Base-by-base conservation (phyloP, 1,140 invertebrate species). In the Ridgeia piscesae region DNA sequence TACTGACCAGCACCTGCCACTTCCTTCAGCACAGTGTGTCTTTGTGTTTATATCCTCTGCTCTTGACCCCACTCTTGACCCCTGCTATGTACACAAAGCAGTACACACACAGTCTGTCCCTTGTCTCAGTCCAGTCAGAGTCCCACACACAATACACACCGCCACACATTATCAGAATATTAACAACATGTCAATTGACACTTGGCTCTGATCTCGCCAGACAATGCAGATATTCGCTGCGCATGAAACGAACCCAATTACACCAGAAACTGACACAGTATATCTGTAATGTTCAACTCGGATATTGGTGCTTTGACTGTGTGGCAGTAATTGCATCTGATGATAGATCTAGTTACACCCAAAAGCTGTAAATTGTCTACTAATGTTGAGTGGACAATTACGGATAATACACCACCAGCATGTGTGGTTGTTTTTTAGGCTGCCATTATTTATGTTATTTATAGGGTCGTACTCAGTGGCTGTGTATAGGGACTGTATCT, bases 291-390 rank as follows among this genome's bases (percentile, higher is more conserved):
- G 0, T 77, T 77, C 42, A 77, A 77, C 58, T 0, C 58, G 0
- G 58, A 77, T 77, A 77, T 77, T 77, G 27, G 58, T 77, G 58
- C 14, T 17, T 77, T 77, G 58, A 77, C 58, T 77, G 42, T 11
- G 11, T 42, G 58, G 27, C 58, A 77, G 58, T 77, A 77, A 77
- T 77, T 77, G 27, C 58, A 77, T 77, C 58, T 77, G 58, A 27
- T 77, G 58, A 77, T 77, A 77, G 58, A 77, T 77, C 58, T 77
- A 21, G 58, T 77, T 77, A 77, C 58, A 77, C 58, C 14, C 58
- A 77, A 77, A 77, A 21, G 58, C 58, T 77, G 58, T 77, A 77
- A 77, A 77, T 77, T 77, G 58, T 77, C 58, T 77, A 77, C 58
- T 77, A 77, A 77, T 77, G 17, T 21, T n/a, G 17, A 77, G 27